Conservation (phyloP, 2,888 invertebrate species). For the Meteorus colon region DNA sequence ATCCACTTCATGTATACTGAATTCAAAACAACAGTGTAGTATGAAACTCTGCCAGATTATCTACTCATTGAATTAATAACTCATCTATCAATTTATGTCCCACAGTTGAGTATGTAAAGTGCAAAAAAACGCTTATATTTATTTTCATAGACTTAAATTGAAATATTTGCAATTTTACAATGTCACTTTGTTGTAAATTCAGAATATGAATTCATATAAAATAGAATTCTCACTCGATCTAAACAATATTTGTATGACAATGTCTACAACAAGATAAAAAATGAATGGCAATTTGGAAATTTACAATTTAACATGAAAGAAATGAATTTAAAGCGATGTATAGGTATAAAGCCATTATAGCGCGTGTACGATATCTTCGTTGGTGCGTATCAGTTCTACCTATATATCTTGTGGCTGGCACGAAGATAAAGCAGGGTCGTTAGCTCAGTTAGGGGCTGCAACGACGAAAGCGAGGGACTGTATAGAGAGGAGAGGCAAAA, state of each 20-base stretch:
- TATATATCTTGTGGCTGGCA: slow-evolving; percentile 55
- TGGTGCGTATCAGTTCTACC: slow-evolving; percentile 36
- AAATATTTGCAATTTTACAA: too few relatives aligned
- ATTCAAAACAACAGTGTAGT: not conserved
- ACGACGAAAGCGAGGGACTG: slow-evolving; percentile 39
- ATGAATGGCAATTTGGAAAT: not conserved
- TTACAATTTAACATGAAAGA: slow-evolving; percentile 2
- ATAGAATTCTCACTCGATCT: too few relatives aligned
- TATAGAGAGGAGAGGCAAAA: slow-evolving; percentile 13
- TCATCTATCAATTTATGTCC: not conserved
- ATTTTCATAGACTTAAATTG: too few relatives aligned
- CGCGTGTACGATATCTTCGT: slow-evolving; percentile 33
- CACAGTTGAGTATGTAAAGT: not conserved
- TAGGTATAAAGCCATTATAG: slow-evolving; percentile 38
- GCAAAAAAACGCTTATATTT: too few relatives aligned
- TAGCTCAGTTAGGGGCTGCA: slow-evolving; percentile 55
- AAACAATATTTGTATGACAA: too few relatives aligned
- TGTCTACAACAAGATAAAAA: too few relatives aligned
- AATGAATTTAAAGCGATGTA: slow-evolving; percentile 1
- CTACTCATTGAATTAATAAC: not conserved
- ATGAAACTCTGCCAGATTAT: slow-evolving; percentile 15
- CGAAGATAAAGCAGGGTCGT: slow-evolving; percentile 60
- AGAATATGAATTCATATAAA: too few relatives aligned
- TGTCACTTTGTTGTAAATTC: too few relatives aligned
- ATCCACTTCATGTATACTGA: slow-evolving; percentile 35